These are phyloP conservation scores for Crypturellus tataupa DNA, from an alignment of 2,797 vertebrate genomes.

Conservation along the genomic window DNA sequence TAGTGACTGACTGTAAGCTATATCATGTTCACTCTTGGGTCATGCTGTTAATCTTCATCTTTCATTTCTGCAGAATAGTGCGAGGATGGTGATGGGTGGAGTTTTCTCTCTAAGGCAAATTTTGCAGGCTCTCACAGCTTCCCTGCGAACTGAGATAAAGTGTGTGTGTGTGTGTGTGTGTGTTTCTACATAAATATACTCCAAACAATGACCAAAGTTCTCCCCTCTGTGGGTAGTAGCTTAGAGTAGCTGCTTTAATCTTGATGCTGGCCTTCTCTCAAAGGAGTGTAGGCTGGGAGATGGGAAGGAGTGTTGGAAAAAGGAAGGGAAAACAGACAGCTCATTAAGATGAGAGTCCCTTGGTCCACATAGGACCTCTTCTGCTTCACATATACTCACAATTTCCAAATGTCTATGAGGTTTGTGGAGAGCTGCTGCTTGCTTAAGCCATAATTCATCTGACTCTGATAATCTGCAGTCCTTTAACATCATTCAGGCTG, in stretches of 20 bases:
- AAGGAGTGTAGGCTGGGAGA: neutral
- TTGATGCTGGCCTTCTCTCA: neutral
- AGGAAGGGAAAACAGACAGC: neutral
- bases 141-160: neutral
- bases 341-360: neutral
- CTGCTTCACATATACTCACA: neutral
- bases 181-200: neutral
- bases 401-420: neutral
- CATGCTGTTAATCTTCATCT: neutral
- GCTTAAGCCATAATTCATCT: neutral
- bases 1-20: fast-evolving
- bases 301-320: neutral
- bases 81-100: neutral
- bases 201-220: neutral
- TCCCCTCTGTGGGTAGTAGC: neutral
- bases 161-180: neutral
- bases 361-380: neutral
- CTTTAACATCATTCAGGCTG: neutral
- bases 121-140: neutral
- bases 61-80: neutral
- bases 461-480: neutral
- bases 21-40: neutral
- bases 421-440: neutral
- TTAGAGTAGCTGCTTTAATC: neutral
- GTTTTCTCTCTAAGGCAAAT: neutral